These are phyloP conservation scores for Rana temporaria DNA, from an alignment of 2,113 vertebrate species.

Conservation along the genomic window DNA sequence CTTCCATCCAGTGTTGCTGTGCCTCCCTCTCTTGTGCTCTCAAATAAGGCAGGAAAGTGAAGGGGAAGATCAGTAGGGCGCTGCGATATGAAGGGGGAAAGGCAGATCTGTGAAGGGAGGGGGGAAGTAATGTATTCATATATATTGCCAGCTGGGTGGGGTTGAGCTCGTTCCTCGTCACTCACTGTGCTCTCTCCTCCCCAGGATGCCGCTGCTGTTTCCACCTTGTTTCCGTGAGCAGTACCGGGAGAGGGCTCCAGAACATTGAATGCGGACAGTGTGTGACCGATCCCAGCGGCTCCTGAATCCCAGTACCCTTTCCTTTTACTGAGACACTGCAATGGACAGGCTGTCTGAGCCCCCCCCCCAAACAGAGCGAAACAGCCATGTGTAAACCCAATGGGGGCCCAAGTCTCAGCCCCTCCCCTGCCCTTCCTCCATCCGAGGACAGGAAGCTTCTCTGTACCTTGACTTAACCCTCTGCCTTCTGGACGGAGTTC, in stretches of 20 bases:
- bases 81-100: no score
- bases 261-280: conserved; percentile 52
- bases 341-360: conserved; percentile 13
- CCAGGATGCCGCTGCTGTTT: conserved; percentile 68
- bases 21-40: no score
- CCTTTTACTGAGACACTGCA: neutral
- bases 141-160: no score
- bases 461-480: conserved; percentile 50
- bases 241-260: conserved; percentile 67
- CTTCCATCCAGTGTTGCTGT: no score
- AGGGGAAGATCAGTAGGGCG: no score
- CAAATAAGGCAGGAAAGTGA: no score
- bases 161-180: no score
- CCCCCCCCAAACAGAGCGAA: no score
- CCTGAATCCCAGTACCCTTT: conserved; percentile 59
- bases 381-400: neutral
- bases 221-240: conserved; percentile 68
- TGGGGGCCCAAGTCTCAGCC: neutral
- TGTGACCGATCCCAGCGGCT: conserved; percentile 62
- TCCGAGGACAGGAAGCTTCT: conserved; percentile 28
- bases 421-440: neutral
- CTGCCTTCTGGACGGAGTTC: conserved; percentile 55
- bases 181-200: conserved; percentile 62
- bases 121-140: no score
- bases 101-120: no score